These are phyloP conservation scores for Atlantisia rogersi DNA, from an alignment of 2,113 vertebrate genomes.

Conservation along the genomic window DNA sequence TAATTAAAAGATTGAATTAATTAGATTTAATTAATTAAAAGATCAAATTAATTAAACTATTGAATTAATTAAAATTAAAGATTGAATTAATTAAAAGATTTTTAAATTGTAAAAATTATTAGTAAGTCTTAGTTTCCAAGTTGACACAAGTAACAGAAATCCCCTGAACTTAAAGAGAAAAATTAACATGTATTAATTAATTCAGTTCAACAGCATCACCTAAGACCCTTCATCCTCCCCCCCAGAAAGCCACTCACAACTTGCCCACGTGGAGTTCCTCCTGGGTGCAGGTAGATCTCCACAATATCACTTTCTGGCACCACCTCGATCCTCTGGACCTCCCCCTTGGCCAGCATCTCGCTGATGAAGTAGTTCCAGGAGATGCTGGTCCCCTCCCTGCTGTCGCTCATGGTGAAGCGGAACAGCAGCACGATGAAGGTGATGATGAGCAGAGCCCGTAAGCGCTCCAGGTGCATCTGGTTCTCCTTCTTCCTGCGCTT, in stretches of 20 bases:
- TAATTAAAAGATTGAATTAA: too few relatives aligned
- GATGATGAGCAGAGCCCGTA: constrained; percentile 85
- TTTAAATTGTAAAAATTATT: too few relatives aligned
- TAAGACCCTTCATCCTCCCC: background rate
- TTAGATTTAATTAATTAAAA: too few relatives aligned
- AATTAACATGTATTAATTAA: background rate
- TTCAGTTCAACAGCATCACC: background rate
- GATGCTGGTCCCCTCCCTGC: constrained; percentile 82
- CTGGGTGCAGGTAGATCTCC: constrained; percentile 89
- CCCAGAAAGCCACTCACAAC: constrained; percentile 77
- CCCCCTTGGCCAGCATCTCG: constrained; percentile 97
- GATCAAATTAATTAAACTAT: too few relatives aligned
- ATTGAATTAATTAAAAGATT: too few relatives aligned
- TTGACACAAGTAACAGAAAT: background rate
- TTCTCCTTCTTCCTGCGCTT: constrained; percentile 85
- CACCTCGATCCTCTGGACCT: constrained; percentile 92
- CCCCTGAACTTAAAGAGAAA: background rate
- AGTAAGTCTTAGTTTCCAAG: background rate
- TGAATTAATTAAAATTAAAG: too few relatives aligned
- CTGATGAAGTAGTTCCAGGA: constrained; percentile 97
- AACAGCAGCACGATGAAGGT: constrained; percentile 79
- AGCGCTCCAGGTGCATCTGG: constrained; percentile 88
- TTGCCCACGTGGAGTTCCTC: constrained; percentile 90
- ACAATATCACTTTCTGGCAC: constrained; percentile 92
- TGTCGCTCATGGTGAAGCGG: constrained; percentile 78